These are phyloP conservation scores for Colletes collaris DNA, from an alignment of 2,888 invertebrate species.

Conservation along the genomic window DNA sequence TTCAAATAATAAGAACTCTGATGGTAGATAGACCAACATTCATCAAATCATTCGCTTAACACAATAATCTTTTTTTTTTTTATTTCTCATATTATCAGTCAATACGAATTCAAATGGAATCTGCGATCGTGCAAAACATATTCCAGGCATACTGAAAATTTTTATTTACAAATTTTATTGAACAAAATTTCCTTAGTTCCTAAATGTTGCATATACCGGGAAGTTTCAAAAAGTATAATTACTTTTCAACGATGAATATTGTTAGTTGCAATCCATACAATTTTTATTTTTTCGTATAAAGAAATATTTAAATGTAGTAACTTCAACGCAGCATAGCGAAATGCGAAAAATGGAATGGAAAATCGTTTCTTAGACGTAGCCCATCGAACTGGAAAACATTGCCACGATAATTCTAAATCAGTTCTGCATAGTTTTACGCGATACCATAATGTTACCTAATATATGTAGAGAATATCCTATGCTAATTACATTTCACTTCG, in stretches of 20 bases:
- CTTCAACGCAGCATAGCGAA: slow-evolving; percentile 40
- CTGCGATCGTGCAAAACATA: not conserved
- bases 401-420: slow-evolving; percentile 52
- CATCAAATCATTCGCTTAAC: not conserved
- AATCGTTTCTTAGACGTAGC: slow-evolving; percentile 41
- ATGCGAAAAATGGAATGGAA: slow-evolving; percentile 66
- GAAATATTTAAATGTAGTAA: slow-evolving; percentile 40
- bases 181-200: slow-evolving; percentile 26
- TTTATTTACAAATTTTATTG: slow-evolving; percentile 41
- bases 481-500: slow-evolving; percentile 48
- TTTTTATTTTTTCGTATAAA: slow-evolving; percentile 64
- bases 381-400: slow-evolving; percentile 46
- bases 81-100: not conserved
- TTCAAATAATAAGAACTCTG: not conserved
- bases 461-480: slow-evolving; percentile 55
- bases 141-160: slow-evolving; percentile 5
- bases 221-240: slow-evolving; percentile 8
- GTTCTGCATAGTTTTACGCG: slow-evolving; percentile 49
- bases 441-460: slow-evolving; percentile 56
- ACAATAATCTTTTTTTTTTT: not conserved
- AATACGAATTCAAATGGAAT: slow-evolving; percentile 14
- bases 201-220: slow-evolving; percentile 1
- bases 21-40: not conserved
- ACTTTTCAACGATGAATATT: slow-evolving; percentile 18
- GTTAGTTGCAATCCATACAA: not conserved